Percentiles rank a stretch among this genome's conserved stretches.
Conservation (phyloP, 2,797 vertebrate genomes). For the Sebastes glaucus region DNA sequence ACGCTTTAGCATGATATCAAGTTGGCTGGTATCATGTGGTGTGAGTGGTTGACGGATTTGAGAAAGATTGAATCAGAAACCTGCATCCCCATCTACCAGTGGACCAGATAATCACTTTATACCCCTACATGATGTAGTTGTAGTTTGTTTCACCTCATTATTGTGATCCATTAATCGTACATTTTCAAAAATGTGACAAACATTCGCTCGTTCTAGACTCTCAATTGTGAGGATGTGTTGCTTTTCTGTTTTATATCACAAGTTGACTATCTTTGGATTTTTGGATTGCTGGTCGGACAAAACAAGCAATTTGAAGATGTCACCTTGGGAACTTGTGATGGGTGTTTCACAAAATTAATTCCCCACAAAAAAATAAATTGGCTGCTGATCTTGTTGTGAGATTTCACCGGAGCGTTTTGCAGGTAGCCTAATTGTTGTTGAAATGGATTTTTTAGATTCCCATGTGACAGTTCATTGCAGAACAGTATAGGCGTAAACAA, state of each 20-base stretch:
- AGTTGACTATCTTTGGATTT: not conserved
- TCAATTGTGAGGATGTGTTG: not conserved
- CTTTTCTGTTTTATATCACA: not conserved
- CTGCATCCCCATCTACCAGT: not conserved
- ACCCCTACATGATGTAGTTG: not conserved
- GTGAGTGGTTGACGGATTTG: not conserved
- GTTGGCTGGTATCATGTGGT: not conserved
- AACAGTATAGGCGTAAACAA: slow-evolving; percentile 8
- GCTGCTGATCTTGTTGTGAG: slow-evolving; percentile 5
- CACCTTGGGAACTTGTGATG: not conserved
- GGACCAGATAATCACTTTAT: not conserved
- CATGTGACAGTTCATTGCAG: not conserved
- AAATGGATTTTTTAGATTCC: slow-evolving; percentile 27
- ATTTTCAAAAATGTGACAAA: not conserved
- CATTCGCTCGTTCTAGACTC: not conserved
- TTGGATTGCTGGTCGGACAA: not conserved
- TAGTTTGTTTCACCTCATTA: not conserved
- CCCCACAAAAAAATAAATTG: not conserved
- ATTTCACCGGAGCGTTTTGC: not conserved
- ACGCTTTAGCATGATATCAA: no score
- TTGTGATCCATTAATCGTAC: not conserved
- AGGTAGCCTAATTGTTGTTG: not conserved
- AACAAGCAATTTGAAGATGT: not conserved
- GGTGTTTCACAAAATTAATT: not conserved
- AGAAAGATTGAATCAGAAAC: not conserved